These are phyloP conservation scores for Thymelicus sylvestris DNA, from an alignment of 2,888 invertebrate genomes.

Conservation along the genomic window DNA sequence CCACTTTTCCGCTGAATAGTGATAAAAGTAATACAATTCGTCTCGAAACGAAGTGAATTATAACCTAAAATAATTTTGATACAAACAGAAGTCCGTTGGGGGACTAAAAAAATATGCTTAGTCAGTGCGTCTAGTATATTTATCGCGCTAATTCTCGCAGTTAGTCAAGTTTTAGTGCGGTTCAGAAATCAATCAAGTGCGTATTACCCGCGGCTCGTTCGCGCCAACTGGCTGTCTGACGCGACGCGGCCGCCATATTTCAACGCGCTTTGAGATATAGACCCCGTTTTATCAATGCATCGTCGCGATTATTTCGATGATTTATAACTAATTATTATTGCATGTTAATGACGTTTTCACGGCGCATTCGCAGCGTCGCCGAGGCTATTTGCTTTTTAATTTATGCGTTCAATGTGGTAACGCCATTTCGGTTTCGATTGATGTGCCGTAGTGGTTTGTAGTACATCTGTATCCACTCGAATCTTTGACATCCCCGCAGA, in stretches of 20 bases:
- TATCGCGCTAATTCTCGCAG: conserved; percentile 33
- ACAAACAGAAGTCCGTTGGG: not conserved
- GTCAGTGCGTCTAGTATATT: conserved; percentile 21
- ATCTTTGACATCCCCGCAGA: conserved; percentile 22
- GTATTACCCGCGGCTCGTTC: conserved; percentile 72
- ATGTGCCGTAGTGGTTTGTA: conserved; percentile 27
- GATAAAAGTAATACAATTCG: not conserved
- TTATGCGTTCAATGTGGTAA: conserved; percentile 44
- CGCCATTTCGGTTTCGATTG: conserved; percentile 36
- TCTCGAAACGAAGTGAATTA: not conserved
- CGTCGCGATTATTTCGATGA: conserved; percentile 80
- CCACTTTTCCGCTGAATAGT: not conserved
- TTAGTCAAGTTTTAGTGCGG: conserved; percentile 38
- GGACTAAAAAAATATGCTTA: conserved; percentile 16
- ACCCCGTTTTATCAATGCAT: conserved; percentile 82
- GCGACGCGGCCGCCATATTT: conserved; percentile 78
- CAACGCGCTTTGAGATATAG: conserved; percentile 79
- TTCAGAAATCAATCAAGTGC: conserved; percentile 75
- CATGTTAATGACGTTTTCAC: conserved; percentile 81
- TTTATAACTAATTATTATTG: conserved; percentile 83
- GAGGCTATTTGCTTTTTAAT: conserved; percentile 69
- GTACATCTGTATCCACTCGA: conserved; percentile 32
- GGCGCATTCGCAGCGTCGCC: conserved; percentile 74
- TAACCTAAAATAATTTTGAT: not conserved
- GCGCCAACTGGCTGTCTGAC: conserved; percentile 77